Base-by-base conservation (phyloP, 2,888 invertebrate genomes). In the Lepidocyrtoides sp. region DNA sequence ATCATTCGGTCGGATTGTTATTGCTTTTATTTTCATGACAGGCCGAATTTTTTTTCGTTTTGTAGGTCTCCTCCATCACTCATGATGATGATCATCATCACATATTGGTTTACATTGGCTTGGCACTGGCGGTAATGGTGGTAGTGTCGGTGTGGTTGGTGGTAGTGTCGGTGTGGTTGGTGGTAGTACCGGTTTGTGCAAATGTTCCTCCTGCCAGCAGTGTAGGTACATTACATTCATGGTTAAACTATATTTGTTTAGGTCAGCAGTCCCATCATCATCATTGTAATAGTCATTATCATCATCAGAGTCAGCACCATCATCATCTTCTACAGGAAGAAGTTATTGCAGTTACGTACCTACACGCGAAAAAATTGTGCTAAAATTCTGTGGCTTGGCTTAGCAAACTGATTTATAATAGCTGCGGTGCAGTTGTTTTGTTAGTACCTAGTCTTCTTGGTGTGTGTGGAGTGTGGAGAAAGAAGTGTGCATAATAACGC, bases 181-280 rank as follows among this genome's bases (percentile, higher is more conserved):
- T 81, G 60, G 81, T 60, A 60, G 81, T 81, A 81, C 81, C 81
- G 81, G 81, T 81, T 81, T 81, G 81, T 60, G 81, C 57, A 81
- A 81, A 81, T 81, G 54, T 81, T 23, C 26, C 36, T 60, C 60
- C 2, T 81, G 41, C 81, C 81, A 81, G 60, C 81, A 60, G 57
- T 29, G 57, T 41, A 23, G 23, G 69, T 26, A n/a, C 12, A 23
- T 51, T 10, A 60, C 5, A 60, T 60, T 36, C 69, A 69, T 17
- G 69, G 69, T 69, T 69, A 17, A 69, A 69, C 69, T 69, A 81
- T 81, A 81, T 81, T 81, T 81, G 81, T 81, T 81, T 81, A 81
- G 57, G 81, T 57, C 57, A 69, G 57, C 54, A 81, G 81, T 26
- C 20, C 41, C 79, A 79, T 79, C 54, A 51, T 66, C 66, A 32